A percentile compares a stretch with the other conserved stretches of the same genome.
These are phyloP conservation scores for Leptothorax acervorum DNA, from an alignment of 2,888 invertebrate species.

Conservation along the genomic window DNA sequence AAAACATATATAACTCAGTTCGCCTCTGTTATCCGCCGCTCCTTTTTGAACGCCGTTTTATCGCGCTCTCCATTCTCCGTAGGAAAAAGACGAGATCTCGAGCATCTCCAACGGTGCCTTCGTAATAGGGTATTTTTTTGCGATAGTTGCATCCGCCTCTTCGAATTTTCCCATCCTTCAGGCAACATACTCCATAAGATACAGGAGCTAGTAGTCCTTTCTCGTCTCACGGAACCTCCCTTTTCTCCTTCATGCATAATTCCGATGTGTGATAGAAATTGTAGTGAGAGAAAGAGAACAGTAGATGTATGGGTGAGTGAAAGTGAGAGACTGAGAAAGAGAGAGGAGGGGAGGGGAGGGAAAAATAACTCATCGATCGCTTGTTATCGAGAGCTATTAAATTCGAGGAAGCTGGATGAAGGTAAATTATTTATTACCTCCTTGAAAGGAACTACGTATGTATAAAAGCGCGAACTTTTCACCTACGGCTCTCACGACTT, in stretches of 20 bases:
- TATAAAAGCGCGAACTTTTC: conserved; percentile 29
- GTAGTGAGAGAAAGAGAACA: conserved; percentile 63
- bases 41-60: conserved; percentile 56
- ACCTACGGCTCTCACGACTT: conserved; percentile 5
- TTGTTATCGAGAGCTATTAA: conserved; percentile 69
- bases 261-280: conserved; percentile 79
- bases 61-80: conserved; percentile 34
- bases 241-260: conserved; percentile 77
- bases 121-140: conserved; percentile 54
- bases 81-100: conserved; percentile 35
- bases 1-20: conserved; percentile 45
- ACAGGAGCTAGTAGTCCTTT: conserved; percentile 54
- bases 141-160: conserved; percentile 45
- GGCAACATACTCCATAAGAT: conserved; percentile 60
- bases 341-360: neutral
- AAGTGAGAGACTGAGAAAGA: neutral
- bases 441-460: conserved; percentile 14
- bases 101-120: conserved; percentile 41
- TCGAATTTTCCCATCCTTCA: conserved; percentile 56
- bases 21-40: conserved; percentile 33
- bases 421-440: conserved; percentile 68
- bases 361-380: conserved; percentile 76
- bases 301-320: conserved; percentile 3
- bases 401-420: conserved; percentile 50
- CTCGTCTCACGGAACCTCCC: conserved; percentile 41